A percentile compares a stretch with the other conserved stretches of the same genome.
Conservation (phyloP, 2,797 vertebrate genomes). For the Diceros bicornis region DNA sequence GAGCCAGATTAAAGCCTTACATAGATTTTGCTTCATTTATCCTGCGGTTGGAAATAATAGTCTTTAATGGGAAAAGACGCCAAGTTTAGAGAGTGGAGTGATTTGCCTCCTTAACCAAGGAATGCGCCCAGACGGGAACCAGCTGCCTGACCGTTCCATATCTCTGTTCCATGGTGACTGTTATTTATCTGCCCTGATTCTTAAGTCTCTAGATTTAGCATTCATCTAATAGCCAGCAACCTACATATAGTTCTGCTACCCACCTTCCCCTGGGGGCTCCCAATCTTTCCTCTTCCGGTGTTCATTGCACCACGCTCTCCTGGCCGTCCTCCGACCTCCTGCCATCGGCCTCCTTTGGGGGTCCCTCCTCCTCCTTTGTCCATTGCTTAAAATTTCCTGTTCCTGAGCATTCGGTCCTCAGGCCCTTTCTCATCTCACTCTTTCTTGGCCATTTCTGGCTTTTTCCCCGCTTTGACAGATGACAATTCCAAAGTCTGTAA, state of each 20-base stretch:
- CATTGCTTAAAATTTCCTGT: not conserved
- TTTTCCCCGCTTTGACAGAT: not conserved
- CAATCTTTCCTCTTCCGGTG: not conserved
- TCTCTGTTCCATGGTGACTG: not conserved
- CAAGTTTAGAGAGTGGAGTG: not conserved
- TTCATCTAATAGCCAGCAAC: not conserved
- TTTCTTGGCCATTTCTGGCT: not conserved
- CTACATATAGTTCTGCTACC: not conserved
- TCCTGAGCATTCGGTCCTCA: not conserved
- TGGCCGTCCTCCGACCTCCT: not conserved
- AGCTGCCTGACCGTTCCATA: not conserved
- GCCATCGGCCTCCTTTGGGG: not conserved
- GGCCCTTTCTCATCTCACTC: not conserved
- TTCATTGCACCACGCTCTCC: not conserved
- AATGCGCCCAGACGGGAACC: not conserved
- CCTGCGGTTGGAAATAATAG: not conserved
- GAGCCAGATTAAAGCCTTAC: constrained; percentile 38
- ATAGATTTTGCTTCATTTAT: not conserved
- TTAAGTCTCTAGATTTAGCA: not conserved
- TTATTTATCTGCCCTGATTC: not conserved
- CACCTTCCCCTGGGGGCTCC: not conserved
- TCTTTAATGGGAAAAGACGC: not conserved
- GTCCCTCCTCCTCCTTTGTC: not conserved
- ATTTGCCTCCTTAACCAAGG: not conserved
- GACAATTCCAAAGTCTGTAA: not conserved